Evolutionary conservation across 2,113 vertebrate species (phyloP).

Genomic region (Labrus mixtus): DNA sequence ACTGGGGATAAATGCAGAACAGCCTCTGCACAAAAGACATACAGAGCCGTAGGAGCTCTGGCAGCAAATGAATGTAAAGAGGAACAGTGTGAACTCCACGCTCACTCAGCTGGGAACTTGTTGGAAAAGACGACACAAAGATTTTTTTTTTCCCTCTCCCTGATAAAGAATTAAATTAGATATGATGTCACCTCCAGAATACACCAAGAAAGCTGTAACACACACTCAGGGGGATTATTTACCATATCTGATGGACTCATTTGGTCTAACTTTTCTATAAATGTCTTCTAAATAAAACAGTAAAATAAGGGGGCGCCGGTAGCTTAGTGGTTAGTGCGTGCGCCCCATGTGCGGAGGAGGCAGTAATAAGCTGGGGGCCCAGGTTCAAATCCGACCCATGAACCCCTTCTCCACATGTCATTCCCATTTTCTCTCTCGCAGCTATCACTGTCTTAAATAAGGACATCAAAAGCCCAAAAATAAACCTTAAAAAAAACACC

Average conservation of each 20-base stretch:
- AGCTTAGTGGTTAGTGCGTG: too few relatives aligned
- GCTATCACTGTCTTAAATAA: too few relatives aligned
- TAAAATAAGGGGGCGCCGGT: too few relatives aligned
- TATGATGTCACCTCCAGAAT: background rate
- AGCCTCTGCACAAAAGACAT: conserved; percentile 44
- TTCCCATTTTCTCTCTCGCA: too few relatives aligned
- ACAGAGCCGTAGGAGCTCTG: conserved; percentile 47
- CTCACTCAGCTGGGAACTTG: conserved; percentile 36
- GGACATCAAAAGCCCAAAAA: too few relatives aligned
- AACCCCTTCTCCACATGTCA: too few relatives aligned
- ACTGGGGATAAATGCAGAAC: conserved; percentile 61
- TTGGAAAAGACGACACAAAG: conserved; percentile 6
- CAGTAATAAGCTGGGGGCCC: too few relatives aligned
- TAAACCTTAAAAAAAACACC: too few relatives aligned
- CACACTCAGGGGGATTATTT: background rate
- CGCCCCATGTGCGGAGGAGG: too few relatives aligned
- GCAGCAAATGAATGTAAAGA: conserved; percentile 37
- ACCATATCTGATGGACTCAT: background rate
- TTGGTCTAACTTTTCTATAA: background rate
- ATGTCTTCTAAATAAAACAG: background rate
- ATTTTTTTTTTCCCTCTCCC: conserved; percentile 6
- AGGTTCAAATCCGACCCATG: too few relatives aligned
- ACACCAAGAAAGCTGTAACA: conserved; percentile 9
- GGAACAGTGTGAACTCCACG: conserved; percentile 31
- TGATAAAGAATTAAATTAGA: conserved; percentile 5